Percentiles rank a stretch among this genome's conserved stretches.
Conservation (phyloP, 2,113 vertebrate species). For the Passer domesticus region DNA sequence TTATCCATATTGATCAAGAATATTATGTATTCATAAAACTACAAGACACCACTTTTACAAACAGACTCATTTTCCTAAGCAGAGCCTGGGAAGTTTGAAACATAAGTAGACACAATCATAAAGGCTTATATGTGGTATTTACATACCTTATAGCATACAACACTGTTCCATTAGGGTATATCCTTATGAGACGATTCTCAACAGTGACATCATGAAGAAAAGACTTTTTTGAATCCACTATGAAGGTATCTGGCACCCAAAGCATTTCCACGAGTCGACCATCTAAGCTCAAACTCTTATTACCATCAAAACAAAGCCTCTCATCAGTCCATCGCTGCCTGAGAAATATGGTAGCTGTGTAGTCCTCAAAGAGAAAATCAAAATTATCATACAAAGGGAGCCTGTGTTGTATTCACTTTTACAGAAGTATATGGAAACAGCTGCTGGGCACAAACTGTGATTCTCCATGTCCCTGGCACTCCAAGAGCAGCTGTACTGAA, state of each 20-base stretch:
- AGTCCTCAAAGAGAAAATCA: slow-evolving; percentile 70
- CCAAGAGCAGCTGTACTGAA: not conserved
- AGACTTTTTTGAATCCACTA: slow-evolving; percentile 91
- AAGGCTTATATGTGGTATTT: not conserved
- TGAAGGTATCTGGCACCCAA: slow-evolving; percentile 91
- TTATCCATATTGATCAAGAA: not conserved
- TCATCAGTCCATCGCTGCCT: slow-evolving; percentile 91
- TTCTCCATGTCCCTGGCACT: not conserved
- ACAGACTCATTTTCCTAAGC: not conserved
- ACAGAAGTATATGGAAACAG: not conserved
- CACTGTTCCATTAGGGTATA: slow-evolving; percentile 91
- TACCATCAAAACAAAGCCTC: slow-evolving; percentile 86
- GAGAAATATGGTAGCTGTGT: slow-evolving; percentile 90
- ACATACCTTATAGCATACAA: slow-evolving; percentile 86
- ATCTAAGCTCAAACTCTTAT: slow-evolving; percentile 89
- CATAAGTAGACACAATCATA: not conserved
- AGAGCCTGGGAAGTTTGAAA: not conserved
- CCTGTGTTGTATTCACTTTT: not conserved
- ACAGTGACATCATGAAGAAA: slow-evolving; percentile 93
- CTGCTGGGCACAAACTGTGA: not conserved
- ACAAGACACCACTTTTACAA: not conserved
- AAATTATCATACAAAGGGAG: not conserved
- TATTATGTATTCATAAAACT: not conserved
- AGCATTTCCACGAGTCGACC: slow-evolving; percentile 89
- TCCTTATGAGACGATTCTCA: slow-evolving; percentile 89